These are phyloP conservation scores for Myotis planiceps DNA, from an alignment of 2,797 vertebrate species.

Conservation along the genomic window DNA sequence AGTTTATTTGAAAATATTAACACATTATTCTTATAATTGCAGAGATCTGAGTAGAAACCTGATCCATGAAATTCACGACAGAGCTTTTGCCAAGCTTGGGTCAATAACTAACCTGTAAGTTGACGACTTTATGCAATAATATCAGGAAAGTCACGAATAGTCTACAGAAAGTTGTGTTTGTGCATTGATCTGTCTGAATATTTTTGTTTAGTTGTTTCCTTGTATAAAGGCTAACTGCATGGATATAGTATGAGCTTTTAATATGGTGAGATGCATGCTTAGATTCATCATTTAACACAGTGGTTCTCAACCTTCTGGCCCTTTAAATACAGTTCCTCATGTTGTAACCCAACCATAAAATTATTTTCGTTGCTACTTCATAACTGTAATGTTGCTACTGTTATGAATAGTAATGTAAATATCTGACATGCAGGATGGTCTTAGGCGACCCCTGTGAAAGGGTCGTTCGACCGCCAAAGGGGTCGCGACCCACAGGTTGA, in stretches of 20 bases:
- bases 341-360: too few relatives aligned
- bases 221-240: background rate
- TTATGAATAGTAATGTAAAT: too few relatives aligned
- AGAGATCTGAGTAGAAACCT: constrained; percentile 97
- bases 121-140: background rate
- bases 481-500: too few relatives aligned
- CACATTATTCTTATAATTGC: constrained; percentile 75
- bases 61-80: constrained; percentile 92
- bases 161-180: background rate
- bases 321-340: too few relatives aligned
- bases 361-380: too few relatives aligned
- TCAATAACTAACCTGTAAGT: constrained; percentile 97
- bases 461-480: too few relatives aligned
- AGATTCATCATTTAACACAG: background rate
- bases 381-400: too few relatives aligned
- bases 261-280: background rate
- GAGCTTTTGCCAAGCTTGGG: constrained; percentile 92
- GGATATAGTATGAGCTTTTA: background rate
- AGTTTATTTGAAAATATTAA: constrained; percentile 56
- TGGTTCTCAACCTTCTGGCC: too few relatives aligned
- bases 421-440: too few relatives aligned
- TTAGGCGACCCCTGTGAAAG: too few relatives aligned
- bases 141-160: background rate
- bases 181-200: background rate
- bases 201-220: background rate